Percentiles rank a stretch among this genome's conserved stretches.
These are phyloP conservation scores for Folsomia candida DNA, from an alignment of 2,888 invertebrate species.

Conservation along the genomic window DNA sequence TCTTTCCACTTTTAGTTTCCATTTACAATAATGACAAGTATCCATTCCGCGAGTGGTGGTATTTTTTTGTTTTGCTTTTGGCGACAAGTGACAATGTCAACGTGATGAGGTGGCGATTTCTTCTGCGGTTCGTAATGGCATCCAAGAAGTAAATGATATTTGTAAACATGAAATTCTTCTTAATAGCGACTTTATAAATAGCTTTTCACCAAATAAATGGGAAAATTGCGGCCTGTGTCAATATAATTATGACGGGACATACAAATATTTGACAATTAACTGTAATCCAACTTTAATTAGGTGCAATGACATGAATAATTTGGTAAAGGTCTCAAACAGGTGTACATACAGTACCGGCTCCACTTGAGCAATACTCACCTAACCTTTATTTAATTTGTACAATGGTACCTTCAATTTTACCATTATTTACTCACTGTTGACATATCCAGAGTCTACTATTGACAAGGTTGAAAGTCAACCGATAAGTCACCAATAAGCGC, in stretches of 20 bases:
- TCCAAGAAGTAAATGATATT: neutral
- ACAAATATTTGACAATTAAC: neutral
- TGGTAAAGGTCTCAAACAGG: no score
- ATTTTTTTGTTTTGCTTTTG: neutral
- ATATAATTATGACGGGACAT: neutral
- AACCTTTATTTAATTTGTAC: neutral
- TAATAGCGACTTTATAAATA: no score
- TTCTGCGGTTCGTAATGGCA: no score
- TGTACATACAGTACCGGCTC: no score
- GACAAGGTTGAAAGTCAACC: no score
- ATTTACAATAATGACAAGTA: neutral
- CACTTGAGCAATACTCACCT: no score
- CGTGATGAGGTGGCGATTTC: neutral
- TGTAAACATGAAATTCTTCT: neutral
- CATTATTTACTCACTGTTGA: neutral
- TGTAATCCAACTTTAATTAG: neutral
- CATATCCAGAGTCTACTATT: no score
- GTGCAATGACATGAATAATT: neutral
- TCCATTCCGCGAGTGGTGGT: neutral
- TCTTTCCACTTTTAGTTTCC: neutral
- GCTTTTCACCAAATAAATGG: no score
- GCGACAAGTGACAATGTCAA: neutral
- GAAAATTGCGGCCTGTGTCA: neutral
- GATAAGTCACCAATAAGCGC: no score
- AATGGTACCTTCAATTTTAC: neutral